Percentiles rank a stretch among this genome's conserved stretches.
These are phyloP conservation scores for Jaculus jaculus DNA, from an alignment of 2,113 vertebrate species.

Conservation along the genomic window DNA sequence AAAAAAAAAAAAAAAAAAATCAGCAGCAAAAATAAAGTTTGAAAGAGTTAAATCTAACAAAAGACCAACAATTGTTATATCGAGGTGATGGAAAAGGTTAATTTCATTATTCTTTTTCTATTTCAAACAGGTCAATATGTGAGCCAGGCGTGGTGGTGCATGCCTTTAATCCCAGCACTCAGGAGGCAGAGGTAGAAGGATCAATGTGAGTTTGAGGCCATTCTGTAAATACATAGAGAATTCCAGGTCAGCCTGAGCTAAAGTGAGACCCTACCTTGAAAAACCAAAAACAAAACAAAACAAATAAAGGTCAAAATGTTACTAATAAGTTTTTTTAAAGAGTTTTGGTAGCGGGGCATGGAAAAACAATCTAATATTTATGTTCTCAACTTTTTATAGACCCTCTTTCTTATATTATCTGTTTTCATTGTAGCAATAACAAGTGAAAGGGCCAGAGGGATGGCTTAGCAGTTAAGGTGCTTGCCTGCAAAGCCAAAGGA, in stretches of 20 bases:
- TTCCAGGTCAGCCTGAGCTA: too few species aligned
- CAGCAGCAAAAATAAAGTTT: background rate
- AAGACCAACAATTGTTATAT: conserved; percentile 20
- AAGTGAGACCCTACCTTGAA: too few species aligned
- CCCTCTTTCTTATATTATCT: background rate
- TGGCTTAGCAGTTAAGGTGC: too few species aligned
- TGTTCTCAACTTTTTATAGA: background rate
- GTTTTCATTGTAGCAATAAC: background rate
- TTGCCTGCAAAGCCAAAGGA: too few species aligned
- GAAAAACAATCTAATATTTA: background rate
- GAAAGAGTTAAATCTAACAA: background rate
- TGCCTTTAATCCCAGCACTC: too few species aligned
- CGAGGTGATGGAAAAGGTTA: background rate
- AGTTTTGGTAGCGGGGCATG: background rate
- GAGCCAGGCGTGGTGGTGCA: too few species aligned
- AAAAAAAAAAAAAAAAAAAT: background rate
- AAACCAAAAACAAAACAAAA: too few species aligned
- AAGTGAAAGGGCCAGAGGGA: too few species aligned
- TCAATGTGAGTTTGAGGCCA: too few species aligned
- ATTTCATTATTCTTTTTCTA: background rate
- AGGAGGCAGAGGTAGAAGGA: too few species aligned
- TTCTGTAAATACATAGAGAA: too few species aligned
- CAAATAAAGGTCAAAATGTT: conserved; percentile 19
- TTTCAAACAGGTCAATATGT: too few species aligned
- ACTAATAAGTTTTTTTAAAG: background rate